Percentiles rank a stretch among this genome's conserved stretches.
Conservation (phyloP, 2,113 vertebrate genomes). For the Grantiella picta region DNA sequence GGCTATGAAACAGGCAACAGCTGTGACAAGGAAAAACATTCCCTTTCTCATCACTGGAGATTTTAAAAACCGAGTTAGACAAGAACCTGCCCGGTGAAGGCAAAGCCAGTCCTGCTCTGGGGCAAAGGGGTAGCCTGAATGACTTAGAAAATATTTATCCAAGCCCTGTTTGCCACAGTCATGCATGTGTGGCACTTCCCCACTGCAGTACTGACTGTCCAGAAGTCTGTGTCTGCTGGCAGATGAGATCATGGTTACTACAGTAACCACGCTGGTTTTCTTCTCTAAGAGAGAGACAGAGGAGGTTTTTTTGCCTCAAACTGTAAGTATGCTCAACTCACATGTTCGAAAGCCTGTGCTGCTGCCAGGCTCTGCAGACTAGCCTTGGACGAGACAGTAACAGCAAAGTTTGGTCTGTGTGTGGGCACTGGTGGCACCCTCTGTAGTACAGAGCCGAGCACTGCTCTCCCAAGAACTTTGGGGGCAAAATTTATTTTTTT, state of each 20-base stretch:
- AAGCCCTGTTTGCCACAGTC: neutral
- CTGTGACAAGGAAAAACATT: neutral
- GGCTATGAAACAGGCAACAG: neutral
- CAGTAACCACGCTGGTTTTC: neutral
- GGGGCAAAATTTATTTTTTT: no score
- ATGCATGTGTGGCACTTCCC: neutral
- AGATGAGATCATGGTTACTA: neutral
- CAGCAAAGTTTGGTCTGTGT: neutral
- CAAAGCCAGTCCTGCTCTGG: neutral
- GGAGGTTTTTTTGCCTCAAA: neutral
- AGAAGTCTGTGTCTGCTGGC: neutral
- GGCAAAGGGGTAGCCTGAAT: neutral
- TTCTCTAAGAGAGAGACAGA: neutral
- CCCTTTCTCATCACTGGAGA: neutral
- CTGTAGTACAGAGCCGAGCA: neutral
- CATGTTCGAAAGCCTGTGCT: neutral
- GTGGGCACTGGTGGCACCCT: neutral
- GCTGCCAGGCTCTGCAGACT: neutral
- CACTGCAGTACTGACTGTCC: neutral
- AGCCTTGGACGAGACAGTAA: neutral
- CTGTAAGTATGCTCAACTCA: neutral
- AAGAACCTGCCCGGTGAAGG: neutral
- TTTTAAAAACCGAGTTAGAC: neutral
- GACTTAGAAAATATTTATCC: neutral
- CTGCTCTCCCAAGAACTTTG: neutral